Conservation (phyloP, 2,888 invertebrate genomes). For the Caenorhabditis wallacei region DNA sequence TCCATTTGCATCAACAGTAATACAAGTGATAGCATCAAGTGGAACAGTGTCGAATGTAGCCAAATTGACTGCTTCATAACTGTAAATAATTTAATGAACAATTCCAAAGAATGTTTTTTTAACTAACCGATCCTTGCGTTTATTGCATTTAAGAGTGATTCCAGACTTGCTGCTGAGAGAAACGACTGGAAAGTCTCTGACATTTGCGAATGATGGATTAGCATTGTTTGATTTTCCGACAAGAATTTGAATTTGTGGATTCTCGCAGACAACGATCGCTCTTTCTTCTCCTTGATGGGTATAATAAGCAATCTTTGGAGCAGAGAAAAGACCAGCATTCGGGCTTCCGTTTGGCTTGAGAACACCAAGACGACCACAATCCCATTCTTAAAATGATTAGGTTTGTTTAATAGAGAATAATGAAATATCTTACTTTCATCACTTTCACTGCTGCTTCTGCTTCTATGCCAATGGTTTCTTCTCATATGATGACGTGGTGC, state of each 20-base stretch:
- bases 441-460: slow-evolving; percentile 34
- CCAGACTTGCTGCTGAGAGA: slow-evolving; percentile 48
- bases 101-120: not conserved
- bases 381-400: slow-evolving; percentile 30
- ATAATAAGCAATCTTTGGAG: slow-evolving; percentile 56
- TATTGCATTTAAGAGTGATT: slow-evolving; percentile 38
- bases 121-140: slow-evolving; percentile 21
- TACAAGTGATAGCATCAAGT: slow-evolving; percentile 29
- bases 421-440: slow-evolving; percentile 27
- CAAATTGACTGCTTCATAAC: slow-evolving; percentile 51
- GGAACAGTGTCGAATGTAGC: slow-evolving; percentile 30
- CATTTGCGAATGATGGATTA: not conserved
- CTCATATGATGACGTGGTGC: slow-evolving; percentile 10
- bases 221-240: slow-evolving; percentile 32
- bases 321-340: not conserved
- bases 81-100: slow-evolving; percentile 6
- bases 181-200: slow-evolving; percentile 31
- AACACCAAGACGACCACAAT: slow-evolving; percentile 37
- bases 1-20: not conserved
- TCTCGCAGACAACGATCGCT: slow-evolving; percentile 47
- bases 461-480: slow-evolving; percentile 2
- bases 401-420: not conserved
- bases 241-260: slow-evolving; percentile 43
- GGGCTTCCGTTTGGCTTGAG: slow-evolving; percentile 1
- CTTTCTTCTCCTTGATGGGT: slow-evolving; percentile 45